Base-by-base conservation (phyloP, 2,888 invertebrate species). In the Drosophila trichaetosa region DNA sequence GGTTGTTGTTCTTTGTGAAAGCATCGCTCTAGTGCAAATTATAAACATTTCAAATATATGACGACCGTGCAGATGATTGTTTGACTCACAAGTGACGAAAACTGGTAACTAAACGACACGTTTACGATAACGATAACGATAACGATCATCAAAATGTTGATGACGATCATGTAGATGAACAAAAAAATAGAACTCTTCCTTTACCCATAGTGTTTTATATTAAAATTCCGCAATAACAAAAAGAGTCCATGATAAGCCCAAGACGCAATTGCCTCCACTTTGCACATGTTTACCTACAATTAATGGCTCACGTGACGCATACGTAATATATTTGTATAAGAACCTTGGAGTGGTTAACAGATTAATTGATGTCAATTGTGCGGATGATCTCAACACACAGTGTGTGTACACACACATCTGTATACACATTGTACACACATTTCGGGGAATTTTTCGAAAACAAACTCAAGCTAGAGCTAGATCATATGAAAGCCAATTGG, bases 21-120 rank as follows among this genome's bases (percentile, higher is more conserved):
- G 62, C 64, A 71, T 57, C 67, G 68, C 38, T 13, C 49, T 71
- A 71, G 71, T 73, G 65, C 69, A 82, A 82, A 74, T 78, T 87
- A 77, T 79, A 79, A 79, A 82, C 73, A 81, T 73, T 85, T 67
- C 34, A 71, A 52, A 73, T 69, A 58, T 62, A 67, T 67, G 56
- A 66, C 51, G 51, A 31, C 38, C 52, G 24, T 24, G 46, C 36
- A 33, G 58, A 80, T 64, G 69, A 70, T 66, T 71, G 74, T 73
- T 85, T 70, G 64, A 58, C 38, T 52, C 67, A 46, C 46, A 60
- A 70, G 67, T 63, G 56, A 68, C 68, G 63, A 81, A 70, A 48
- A 62, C 29, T 34, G 56, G 18, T 3, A 21, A 33, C 36, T 3
- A 18, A 40, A 27, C 40, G 34, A 4, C 27, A 69, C 31, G 58